Conservation (phyloP, 2,113 vertebrate genomes). For the Cheilinus undulatus region DNA sequence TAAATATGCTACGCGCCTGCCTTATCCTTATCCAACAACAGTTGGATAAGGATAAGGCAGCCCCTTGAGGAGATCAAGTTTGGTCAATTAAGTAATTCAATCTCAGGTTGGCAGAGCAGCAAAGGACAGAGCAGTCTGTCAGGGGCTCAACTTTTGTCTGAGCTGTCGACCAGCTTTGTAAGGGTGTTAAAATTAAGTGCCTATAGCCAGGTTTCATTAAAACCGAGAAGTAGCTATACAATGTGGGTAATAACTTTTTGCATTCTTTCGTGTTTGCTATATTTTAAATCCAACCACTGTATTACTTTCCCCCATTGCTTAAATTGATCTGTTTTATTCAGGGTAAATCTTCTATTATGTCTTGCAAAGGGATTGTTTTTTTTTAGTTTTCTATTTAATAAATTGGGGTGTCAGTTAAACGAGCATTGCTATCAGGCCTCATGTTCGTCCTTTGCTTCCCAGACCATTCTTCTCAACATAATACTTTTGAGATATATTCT, state of each 20-base stretch:
- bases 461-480: too few relatives aligned
- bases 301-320: too few relatives aligned
- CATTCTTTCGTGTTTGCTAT: background rate
- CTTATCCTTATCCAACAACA: too few relatives aligned
- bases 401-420: background rate
- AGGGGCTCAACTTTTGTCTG: conserved; percentile 21
- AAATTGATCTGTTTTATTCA: too few relatives aligned
- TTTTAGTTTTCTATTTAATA: too few relatives aligned
- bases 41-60: conserved; percentile 31
- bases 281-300: background rate
- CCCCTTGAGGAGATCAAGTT: conserved; percentile 32
- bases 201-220: background rate
- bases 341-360: too few relatives aligned
- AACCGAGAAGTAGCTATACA: background rate
- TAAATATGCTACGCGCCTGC: conserved; percentile 51
- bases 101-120: conserved; percentile 28
- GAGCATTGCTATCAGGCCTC: too few relatives aligned
- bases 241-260: background rate
- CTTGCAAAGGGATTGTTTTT: too few relatives aligned
- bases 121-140: conserved; percentile 36
- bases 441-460: too few relatives aligned
- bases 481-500: too few relatives aligned
- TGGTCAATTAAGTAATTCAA: conserved; percentile 64
- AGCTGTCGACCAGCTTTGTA: background rate
- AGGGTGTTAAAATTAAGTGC: background rate